Conservation (phyloP, 2,888 invertebrate genomes). For the Podabrus alpinus region DNA sequence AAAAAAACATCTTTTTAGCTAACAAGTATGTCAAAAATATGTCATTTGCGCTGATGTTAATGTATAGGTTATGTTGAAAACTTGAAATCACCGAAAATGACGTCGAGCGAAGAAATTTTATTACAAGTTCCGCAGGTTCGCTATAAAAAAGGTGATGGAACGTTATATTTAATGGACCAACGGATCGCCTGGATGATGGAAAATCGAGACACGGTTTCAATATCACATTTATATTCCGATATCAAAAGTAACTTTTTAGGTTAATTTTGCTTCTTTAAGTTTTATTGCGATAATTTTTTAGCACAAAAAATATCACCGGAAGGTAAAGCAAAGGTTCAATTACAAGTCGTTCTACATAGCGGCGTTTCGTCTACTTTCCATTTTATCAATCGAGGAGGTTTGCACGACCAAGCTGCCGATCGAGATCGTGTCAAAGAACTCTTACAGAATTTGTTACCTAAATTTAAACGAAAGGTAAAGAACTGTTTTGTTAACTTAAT, state of each 20-base stretch:
- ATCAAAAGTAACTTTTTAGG: constrained; percentile 79
- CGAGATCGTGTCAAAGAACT: constrained; percentile 92
- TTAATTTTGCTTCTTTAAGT: constrained; percentile 1
- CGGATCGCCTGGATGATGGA: constrained; percentile 96
- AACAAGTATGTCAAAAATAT: too few species aligned
- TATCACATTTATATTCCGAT: constrained; percentile 92
- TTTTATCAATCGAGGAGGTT: constrained; percentile 87
- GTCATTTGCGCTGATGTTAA: too few species aligned
- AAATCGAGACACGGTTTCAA: constrained; percentile 87
- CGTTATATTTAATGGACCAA: constrained; percentile 93
- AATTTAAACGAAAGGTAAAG: constrained; percentile 91
- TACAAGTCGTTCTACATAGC: constrained; percentile 94
- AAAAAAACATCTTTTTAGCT: too few species aligned
- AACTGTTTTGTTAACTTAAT: too few species aligned
- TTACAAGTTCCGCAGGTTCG: constrained; percentile 90
- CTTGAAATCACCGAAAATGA: constrained; percentile 62
- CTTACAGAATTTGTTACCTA: constrained; percentile 87
- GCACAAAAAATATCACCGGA: constrained; percentile 94
- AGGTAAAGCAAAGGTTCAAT: constrained; percentile 96
- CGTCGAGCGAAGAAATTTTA: constrained; percentile 93
- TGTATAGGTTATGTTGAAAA: not conserved
- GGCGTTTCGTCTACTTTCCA: constrained; percentile 96
- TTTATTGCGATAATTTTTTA: constrained; percentile 33
- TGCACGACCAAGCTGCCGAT: constrained; percentile 83
- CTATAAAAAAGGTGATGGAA: constrained; percentile 95